Base-by-base conservation (phyloP, 1,140 invertebrate genomes). In the Cherax destructor region DNA sequence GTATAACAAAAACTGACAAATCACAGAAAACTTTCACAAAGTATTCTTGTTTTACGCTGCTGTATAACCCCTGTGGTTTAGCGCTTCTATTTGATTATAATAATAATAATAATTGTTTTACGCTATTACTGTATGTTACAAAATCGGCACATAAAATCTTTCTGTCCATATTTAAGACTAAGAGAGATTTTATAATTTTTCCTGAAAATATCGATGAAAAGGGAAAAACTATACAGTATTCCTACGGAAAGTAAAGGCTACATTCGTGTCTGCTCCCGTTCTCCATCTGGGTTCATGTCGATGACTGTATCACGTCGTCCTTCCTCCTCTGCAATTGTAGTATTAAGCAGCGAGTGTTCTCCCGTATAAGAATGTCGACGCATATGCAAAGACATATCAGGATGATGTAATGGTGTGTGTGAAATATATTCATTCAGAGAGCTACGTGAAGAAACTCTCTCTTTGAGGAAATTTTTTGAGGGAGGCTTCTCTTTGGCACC, bases 311-410 rank as follows among this genome's bases (percentile, higher is more conserved):
- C 89, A 10, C 74, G 13, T 21, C 69, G 81, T 11, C 50, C 81
- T 11, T 72, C 81, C 83, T 91, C 89, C 59, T 91, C 89, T 16
- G 59, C 76, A 30, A 91, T 91, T 11, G 76, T 91, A 2, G 89
- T 91, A 69, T 86, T 91, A 13, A 91, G 61, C 9, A 91, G 83
- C 0, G 89, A 91, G 47, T 52, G 49, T 16, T 91, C 89, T 16
- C 86, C 86, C 6, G 74, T 85, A 11, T 74, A 80, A 0, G 89
- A 85, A 2, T 80, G 24, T 6, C 77, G 81, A 41, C 89, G 74
- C 24, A 86, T 52, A 13, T 72, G 49, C 13, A 30, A 24, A 0
- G 52, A 41, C 7, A 69, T n/a, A 21, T 80, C 77, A 6, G 30
- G 78, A 3, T 80, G 77, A 11, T n/a, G 13, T 30, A 47, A 7